Conservation (phyloP, 2,888 invertebrate genomes). For the Tenthredo amoena region DNA sequence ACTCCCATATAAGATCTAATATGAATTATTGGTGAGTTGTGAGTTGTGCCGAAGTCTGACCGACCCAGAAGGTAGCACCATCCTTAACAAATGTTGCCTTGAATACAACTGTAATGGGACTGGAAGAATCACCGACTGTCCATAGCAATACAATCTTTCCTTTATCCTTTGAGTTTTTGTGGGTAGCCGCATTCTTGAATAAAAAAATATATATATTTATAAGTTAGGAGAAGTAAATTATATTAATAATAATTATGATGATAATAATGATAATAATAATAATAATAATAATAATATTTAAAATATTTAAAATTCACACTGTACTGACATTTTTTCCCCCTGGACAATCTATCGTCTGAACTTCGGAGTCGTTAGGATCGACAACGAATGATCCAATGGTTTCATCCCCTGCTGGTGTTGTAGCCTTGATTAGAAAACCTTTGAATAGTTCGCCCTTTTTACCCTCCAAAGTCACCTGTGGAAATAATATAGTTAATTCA, state of each 20-base stretch:
- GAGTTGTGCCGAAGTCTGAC: neutral
- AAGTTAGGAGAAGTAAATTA: neutral
- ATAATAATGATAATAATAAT: neutral
- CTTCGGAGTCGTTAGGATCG: neutral
- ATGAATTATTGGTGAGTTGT: neutral
- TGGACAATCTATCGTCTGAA: slow-evolving; percentile 26
- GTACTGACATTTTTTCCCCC: slow-evolving; percentile 18
- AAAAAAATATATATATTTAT: neutral
- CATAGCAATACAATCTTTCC: neutral
- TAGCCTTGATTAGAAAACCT: slow-evolving; percentile 45
- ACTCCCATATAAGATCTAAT: neutral
- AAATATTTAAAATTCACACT: neutral
- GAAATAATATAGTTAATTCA: neutral
- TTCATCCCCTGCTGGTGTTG: neutral
- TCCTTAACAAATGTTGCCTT: slow-evolving; percentile 40
- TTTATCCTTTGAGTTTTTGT: slow-evolving; percentile 28
- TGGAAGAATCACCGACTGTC: neutral
- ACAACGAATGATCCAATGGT: slow-evolving; percentile 35
- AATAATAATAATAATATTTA: neutral
- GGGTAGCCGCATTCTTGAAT: slow-evolving; percentile 46
- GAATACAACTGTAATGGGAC: slow-evolving; percentile 4
- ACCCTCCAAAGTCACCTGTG: slow-evolving; percentile 20
- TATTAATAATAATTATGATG: neutral
- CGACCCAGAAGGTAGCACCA: slow-evolving; percentile 40
- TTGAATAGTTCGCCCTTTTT: slow-evolving; percentile 29